Evolutionary conservation across 2,888 invertebrate genomes (phyloP).

Genomic region (Melanostoma mellinum): DNA sequence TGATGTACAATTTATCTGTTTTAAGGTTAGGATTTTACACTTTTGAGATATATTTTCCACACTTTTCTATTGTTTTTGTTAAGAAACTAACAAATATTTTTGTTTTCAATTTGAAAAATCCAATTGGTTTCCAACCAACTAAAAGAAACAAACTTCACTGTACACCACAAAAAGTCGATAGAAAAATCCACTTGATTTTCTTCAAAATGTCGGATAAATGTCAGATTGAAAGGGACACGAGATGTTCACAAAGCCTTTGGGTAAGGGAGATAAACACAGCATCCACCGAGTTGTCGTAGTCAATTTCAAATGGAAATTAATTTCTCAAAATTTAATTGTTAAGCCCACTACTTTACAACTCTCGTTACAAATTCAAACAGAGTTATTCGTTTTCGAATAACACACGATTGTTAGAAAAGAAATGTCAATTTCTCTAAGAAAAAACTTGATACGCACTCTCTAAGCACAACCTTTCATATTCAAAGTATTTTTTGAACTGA

Average conservation of each 20-base stretch:
- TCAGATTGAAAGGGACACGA: constrained; percentile 64
- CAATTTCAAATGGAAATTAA: background rate
- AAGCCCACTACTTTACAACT: too few species aligned
- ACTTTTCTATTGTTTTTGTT: background rate
- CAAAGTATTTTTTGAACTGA: constrained; percentile 59
- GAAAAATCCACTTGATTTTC: constrained; percentile 62
- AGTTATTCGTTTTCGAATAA: background rate
- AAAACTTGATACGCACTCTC: background rate
- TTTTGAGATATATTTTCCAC: constrained; percentile 21
- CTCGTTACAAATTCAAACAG: background rate
- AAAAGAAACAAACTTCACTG: constrained; percentile 25
- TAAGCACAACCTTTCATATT: constrained; percentile 20
- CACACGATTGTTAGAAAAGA: background rate
- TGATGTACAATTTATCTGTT: background rate
- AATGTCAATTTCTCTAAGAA: background rate
- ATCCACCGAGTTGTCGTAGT: background rate
- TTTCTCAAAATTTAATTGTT: background rate
- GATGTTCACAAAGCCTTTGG: constrained; percentile 34
- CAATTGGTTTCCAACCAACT: constrained; percentile 61
- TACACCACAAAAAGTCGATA: constrained; percentile 10
- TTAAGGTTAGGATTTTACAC: constrained; percentile 49
- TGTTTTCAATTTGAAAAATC: constrained; percentile 46
- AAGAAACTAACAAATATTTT: constrained; percentile 17
- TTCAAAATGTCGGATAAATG: constrained; percentile 70
- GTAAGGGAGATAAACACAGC: constrained; percentile 61